These are phyloP conservation scores for Pardalotus punctatus DNA, from an alignment of 2,113 vertebrate genomes.

Conservation along the genomic window DNA sequence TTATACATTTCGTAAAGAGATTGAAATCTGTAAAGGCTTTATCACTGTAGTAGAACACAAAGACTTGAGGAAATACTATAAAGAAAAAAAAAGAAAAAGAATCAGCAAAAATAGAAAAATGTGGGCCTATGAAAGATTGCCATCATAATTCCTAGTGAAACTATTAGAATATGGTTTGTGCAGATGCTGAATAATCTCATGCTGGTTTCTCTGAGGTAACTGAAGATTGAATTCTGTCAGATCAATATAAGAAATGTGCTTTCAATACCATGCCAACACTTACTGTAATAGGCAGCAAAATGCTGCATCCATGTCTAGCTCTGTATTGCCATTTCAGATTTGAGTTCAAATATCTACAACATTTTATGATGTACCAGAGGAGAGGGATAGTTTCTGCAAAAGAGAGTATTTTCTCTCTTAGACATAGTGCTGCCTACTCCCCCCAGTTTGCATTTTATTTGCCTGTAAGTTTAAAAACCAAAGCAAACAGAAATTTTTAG, in stretches of 20 bases:
- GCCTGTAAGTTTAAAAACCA: background rate
- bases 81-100: background rate
- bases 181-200: slow-evolving; percentile 15
- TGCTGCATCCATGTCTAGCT: background rate
- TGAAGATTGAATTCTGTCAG: slow-evolving; percentile 50
- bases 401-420: background rate
- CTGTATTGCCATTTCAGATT: slow-evolving; percentile 16
- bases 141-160: slow-evolving; percentile 21
- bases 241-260: slow-evolving; percentile 46
- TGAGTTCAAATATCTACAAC: slow-evolving; percentile 2
- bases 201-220: background rate
- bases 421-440: background rate
- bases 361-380: background rate
- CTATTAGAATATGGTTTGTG: background rate
- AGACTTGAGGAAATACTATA: background rate
- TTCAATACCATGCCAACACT: slow-evolving; percentile 20
- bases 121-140: background rate
- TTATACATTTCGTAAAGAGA: background rate
- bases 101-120: background rate
- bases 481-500: background rate
- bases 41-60: background rate
- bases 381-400: background rate
- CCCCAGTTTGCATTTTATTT: background rate
- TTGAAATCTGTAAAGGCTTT: background rate
- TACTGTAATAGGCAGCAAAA: slow-evolving; percentile 53